Evolutionary conservation across 2,888 invertebrate genomes (phyloP), one percentile per base, ranked within the genome.

Genomic region (Cerastis leucographa): DNA sequence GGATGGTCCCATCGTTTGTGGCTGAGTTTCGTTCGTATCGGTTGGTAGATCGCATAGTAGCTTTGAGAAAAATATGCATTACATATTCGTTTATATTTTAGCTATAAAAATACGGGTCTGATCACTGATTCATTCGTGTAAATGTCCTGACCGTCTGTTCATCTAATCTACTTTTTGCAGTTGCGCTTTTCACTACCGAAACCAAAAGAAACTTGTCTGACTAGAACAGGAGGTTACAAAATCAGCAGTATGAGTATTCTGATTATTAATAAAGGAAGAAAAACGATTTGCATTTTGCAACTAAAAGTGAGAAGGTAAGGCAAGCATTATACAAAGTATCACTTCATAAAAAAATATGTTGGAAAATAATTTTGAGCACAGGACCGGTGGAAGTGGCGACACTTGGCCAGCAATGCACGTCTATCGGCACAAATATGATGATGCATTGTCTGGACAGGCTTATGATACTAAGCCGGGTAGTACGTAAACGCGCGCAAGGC

Each of bases 211-310:
- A 61, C 76, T 59, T 8, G n/a, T 59, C 11, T 69, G 1, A 77
- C 3, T 25, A 14, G 14, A 25, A 49, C 49, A 22, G 12, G 35
- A 22, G 12, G 35, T 69, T 51, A 14, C 42, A 51, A 62, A 72
- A 56, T 46, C 6, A 62, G 25, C 42, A 61, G 56, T 56, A 66
- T 66, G 54, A 69, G 56, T 56, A 66, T 66, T 70, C 49, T 62
- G 61, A 56, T 76, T 40, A 35, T 35, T 35, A 35, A 35, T 35
- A 35, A 49, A 74, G 71, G 78, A 82, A 82, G 44, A 73, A n/a
- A 51, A 73, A 51, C 35, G 35, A 2, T 35, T 35, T 35, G 35
- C 17, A 14, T 54, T 46, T 72, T 79, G 42, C 61, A 54, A 67
- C 14, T 9, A 67, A 61, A 12, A 73, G 42, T 73, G 54, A 49